phyloP scores from a whole-genome alignment of 2,113 vertebrate genomes.

The Prinia subflava region DNA sequence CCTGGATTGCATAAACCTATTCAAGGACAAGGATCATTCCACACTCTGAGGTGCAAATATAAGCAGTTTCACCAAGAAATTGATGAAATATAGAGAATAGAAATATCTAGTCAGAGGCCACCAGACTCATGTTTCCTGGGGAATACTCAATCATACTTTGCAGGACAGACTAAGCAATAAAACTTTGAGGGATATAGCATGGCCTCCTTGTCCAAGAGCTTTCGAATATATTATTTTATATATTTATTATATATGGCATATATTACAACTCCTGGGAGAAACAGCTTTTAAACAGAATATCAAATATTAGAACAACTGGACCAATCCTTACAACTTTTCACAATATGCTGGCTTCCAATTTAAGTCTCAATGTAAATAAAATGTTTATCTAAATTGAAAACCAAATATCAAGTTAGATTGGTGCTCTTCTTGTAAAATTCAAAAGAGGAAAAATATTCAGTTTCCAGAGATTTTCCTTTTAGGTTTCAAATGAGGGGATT shows the following conservation, averaged over 20 bases:
- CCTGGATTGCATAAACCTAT: not conserved
- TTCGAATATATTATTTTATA: not conserved
- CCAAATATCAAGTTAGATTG: not conserved
- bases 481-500: not conserved
- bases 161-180: not conserved
- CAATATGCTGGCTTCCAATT: not conserved
- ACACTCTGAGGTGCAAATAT: not conserved
- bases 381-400: not conserved
- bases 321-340: not conserved
- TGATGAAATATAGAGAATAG: not conserved
- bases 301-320: not conserved
- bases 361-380: not conserved
- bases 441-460: not conserved
- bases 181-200: not conserved
- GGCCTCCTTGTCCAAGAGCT: not conserved
- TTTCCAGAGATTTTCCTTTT: not conserved
- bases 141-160: not conserved
- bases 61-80: not conserved
- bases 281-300: not conserved
- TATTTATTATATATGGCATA: not conserved
- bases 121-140: not conserved
- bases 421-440: not conserved
- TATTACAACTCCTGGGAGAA: not conserved
- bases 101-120: not conserved
- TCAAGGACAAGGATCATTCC: not conserved